Conservation (phyloP, 2,113 vertebrate species). For the Sylvilagus bachmani region DNA sequence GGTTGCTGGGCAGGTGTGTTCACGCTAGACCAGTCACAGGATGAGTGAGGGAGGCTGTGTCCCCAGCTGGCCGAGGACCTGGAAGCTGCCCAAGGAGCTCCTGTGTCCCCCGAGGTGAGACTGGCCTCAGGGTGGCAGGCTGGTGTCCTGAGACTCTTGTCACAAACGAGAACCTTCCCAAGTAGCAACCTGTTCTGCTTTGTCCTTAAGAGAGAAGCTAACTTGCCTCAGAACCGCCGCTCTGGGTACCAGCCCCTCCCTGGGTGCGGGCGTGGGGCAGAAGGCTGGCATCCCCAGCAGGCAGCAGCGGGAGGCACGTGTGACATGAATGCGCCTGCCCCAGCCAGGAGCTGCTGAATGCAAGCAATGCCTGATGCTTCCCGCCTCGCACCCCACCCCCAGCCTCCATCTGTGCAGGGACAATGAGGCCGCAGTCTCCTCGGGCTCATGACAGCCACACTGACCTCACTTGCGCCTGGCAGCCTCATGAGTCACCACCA, state of each 20-base stretch:
- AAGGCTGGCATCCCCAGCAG: background rate
- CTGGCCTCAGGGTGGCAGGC: background rate
- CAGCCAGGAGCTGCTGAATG: background rate
- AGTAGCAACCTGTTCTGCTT: background rate
- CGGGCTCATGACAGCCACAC: background rate
- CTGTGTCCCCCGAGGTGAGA: too few relatives aligned
- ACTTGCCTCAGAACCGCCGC: background rate
- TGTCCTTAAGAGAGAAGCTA: background rate
- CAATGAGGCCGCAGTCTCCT: slow-evolving; percentile 39
- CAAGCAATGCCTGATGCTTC: background rate
- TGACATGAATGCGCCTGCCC: background rate
- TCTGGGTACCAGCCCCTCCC: background rate
- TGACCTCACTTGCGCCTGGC: slow-evolving; percentile 68
- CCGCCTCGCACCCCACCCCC: too few relatives aligned
- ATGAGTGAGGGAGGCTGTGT: background rate
- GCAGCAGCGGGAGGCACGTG: background rate
- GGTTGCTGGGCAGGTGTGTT: background rate
- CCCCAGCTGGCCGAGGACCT: background rate
- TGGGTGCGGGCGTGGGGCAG: accelerated
- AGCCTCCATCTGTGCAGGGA: background rate
- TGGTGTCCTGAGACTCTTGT: background rate
- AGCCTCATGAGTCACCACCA: background rate
- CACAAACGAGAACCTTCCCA: background rate
- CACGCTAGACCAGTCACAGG: background rate
- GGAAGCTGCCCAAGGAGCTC: background rate